These are phyloP conservation scores for Malurus melanocephalus DNA, from an alignment of 2,113 vertebrate genomes.

Conservation along the genomic window DNA sequence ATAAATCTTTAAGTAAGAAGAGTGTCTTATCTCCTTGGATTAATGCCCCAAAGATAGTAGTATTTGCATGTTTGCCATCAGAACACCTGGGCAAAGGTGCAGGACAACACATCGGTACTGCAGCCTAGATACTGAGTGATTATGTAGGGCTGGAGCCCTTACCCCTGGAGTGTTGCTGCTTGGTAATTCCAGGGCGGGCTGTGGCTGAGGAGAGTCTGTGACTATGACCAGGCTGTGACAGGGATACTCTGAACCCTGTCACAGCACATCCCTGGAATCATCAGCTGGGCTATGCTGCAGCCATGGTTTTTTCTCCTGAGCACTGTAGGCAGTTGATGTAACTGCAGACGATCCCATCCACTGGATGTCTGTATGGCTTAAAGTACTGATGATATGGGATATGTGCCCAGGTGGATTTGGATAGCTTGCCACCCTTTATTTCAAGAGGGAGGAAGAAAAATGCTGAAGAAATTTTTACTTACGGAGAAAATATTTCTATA, in stretches of 20 bases:
- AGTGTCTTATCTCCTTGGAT: neutral
- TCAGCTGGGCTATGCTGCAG: accelerated
- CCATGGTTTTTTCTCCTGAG: neutral
- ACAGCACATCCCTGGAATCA: accelerated
- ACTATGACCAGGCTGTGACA: neutral
- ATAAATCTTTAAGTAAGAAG: neutral
- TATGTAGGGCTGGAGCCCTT: neutral
- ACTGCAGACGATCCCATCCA: neutral
- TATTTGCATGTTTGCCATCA: accelerated
- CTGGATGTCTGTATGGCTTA: neutral
- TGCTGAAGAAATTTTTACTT: neutral
- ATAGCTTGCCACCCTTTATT: neutral
- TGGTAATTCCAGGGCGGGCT: neutral
- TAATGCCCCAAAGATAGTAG: neutral
- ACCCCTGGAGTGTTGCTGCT: accelerated
- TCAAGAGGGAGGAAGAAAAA: neutral
- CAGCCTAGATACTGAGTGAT: neutral
- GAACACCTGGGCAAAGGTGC: neutral
- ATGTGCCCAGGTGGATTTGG: neutral
- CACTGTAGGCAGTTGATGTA: accelerated
- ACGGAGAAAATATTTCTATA: neutral
- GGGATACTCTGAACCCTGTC: accelerated
- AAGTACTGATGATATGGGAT: neutral
- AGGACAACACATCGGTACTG: neutral
- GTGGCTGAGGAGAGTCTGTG: accelerated